Percentiles rank a stretch among this genome's conserved stretches.
phyloP scores from a whole-genome alignment of 1,140 invertebrate genomes.

The Lasioglossum albipes region DNA sequence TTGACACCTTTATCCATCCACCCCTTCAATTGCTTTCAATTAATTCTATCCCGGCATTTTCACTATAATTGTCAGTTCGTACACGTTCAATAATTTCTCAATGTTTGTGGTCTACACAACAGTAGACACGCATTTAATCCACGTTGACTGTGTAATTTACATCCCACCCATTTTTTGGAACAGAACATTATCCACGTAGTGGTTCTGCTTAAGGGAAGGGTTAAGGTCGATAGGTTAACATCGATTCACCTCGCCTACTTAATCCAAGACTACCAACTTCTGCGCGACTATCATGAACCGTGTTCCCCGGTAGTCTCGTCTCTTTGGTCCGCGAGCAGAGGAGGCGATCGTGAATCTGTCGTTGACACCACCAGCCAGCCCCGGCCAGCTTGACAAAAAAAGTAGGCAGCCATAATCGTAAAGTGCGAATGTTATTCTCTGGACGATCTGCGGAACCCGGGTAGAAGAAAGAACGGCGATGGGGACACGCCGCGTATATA shows the following conservation, averaged over 20 bases:
- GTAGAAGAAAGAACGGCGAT: constrained; percentile 44
- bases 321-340: constrained; percentile 11
- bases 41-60: too few species aligned
- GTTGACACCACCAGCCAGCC: constrained; percentile 55
- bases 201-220: background rate
- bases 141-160: too few species aligned
- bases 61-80: too few species aligned
- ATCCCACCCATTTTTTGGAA: too few species aligned
- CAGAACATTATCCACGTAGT: too few species aligned
- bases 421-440: constrained; percentile 67
- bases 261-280: constrained; percentile 59
- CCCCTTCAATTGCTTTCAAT: too few species aligned
- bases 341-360: constrained; percentile 63
- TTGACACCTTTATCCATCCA: too few species aligned
- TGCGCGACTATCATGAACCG: constrained; percentile 40
- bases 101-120: too few species aligned
- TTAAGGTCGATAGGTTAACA: constrained; percentile 15
- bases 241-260: constrained; percentile 53
- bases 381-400: constrained; percentile 51
- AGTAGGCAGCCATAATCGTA: constrained; percentile 66
- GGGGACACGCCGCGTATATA: constrained; percentile 19
- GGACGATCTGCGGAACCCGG: constrained; percentile 56
- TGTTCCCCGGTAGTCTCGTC: constrained; percentile 33
- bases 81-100: too few species aligned
- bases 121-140: too few species aligned